A percentile compares a stretch with the other conserved stretches of the same genome.
Conservation (phyloP, 2,113 vertebrate genomes). For the Mellivora capensis region DNA sequence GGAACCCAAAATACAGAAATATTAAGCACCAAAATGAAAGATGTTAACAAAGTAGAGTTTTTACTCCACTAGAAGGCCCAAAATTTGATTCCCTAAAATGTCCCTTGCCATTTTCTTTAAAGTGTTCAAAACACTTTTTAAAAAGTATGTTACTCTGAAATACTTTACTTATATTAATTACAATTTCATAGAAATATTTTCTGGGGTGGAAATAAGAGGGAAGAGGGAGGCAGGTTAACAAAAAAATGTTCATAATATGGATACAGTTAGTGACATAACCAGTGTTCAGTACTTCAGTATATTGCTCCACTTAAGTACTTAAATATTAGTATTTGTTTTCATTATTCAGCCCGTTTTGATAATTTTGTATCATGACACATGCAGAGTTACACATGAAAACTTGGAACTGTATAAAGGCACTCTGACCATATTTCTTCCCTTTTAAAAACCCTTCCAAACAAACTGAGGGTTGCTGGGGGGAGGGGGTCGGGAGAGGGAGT, state of each 20-base stretch:
- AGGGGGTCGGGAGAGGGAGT: too few species aligned
- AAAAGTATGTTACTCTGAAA: not conserved
- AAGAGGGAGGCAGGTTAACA: not conserved
- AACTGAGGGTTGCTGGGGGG: too few species aligned
- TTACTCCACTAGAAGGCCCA: not conserved
- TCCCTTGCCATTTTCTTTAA: not conserved
- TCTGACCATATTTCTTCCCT: not conserved
- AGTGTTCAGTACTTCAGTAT: not conserved
- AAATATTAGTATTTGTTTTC: not conserved
- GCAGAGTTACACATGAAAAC: not conserved
- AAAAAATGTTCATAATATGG: not conserved
- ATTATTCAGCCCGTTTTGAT: not conserved
- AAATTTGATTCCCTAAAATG: not conserved
- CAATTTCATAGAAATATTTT: not conserved
- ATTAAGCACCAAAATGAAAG: not conserved
- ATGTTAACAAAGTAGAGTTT: not conserved
- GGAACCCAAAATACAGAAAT: not conserved
- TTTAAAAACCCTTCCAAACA: not conserved
- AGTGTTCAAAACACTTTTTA: not conserved
- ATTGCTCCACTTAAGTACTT: not conserved
- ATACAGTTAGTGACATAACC: not conserved
- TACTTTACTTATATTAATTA: not conserved
- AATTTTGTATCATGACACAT: not conserved
- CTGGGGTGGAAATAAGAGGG: not conserved
- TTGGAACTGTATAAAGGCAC: not conserved